Percentiles rank a stretch among this genome's conserved stretches.
These are phyloP conservation scores for Cheilosia impressa DNA, from an alignment of 2,888 invertebrate species.

Conservation along the genomic window DNA sequence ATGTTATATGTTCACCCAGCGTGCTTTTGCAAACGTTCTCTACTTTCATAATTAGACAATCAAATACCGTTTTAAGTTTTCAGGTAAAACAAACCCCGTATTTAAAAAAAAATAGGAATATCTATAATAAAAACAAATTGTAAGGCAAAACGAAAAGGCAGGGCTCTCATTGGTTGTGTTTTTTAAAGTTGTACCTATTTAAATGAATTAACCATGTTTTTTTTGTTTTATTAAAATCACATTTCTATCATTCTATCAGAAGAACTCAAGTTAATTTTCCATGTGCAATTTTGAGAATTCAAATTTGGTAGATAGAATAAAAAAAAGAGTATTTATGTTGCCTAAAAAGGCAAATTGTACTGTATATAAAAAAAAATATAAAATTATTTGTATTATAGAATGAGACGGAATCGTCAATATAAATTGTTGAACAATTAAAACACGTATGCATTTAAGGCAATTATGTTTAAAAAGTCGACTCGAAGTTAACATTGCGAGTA, in stretches of 20 bases:
- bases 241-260: constrained; percentile 24
- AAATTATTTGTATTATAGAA: constrained; percentile 40
- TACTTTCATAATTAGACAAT: too few relatives aligned
- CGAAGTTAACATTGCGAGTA: constrained; percentile 83
- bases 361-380: constrained; percentile 30
- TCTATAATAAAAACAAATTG: constrained; percentile 71
- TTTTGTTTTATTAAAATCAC: constrained; percentile 1
- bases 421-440: constrained; percentile 59
- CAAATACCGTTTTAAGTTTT: too few relatives aligned
- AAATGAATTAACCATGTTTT: constrained; percentile 30
- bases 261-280: constrained; percentile 32
- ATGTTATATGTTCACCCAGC: too few relatives aligned
- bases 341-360: constrained; percentile 51
- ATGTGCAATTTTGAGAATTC: constrained; percentile 40
- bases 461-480: constrained; percentile 77
- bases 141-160: constrained; percentile 76
- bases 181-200: constrained; percentile 81
- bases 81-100: too few relatives aligned
- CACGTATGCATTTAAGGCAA: constrained; percentile 73
- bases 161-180: constrained; percentile 84
- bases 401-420: constrained; percentile 8
- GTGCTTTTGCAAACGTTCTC: too few relatives aligned
- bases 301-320: constrained; percentile 62
- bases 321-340: constrained; percentile 52
- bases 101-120: constrained; percentile 65